Conservation (phyloP, 2,113 vertebrate species). For the Trematocara unimaculatum region DNA sequence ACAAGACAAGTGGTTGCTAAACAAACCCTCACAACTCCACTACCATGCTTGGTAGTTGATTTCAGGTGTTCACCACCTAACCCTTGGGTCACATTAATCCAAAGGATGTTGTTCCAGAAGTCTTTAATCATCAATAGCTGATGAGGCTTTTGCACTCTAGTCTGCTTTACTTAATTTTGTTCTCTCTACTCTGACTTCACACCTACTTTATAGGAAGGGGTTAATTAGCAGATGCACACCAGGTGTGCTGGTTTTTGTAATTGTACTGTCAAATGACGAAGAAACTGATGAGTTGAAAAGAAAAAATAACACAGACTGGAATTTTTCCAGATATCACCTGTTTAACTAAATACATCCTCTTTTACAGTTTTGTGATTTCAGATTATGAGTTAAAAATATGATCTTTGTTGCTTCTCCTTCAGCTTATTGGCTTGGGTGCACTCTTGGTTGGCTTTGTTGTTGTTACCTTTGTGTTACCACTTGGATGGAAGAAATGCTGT, state of each 20-base stretch:
- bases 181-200: neutral
- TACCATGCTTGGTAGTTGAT: rapidly evolving
- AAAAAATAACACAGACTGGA: neutral
- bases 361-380: neutral
- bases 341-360: neutral
- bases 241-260: neutral
- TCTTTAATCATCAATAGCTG: neutral
- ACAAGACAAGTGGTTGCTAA: neutral
- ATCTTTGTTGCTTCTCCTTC: neutral
- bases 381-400: rapidly evolving
- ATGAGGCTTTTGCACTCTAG: neutral
- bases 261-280: neutral
- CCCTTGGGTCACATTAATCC: neutral
- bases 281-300: neutral
- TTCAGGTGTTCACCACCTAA: neutral
- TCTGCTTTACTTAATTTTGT: neutral
- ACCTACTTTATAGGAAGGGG: neutral
- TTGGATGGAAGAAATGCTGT: neutral
- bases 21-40: neutral
- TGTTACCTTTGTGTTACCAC: neutral
- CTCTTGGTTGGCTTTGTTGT: neutral
- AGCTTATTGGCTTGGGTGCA: neutral
- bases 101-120: neutral
- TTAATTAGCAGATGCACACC: neutral
- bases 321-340: neutral